Evolutionary conservation across 2,888 invertebrate genomes (phyloP), one percentile per base, ranked within the genome.

Genomic region (Seira ritae): DNA sequence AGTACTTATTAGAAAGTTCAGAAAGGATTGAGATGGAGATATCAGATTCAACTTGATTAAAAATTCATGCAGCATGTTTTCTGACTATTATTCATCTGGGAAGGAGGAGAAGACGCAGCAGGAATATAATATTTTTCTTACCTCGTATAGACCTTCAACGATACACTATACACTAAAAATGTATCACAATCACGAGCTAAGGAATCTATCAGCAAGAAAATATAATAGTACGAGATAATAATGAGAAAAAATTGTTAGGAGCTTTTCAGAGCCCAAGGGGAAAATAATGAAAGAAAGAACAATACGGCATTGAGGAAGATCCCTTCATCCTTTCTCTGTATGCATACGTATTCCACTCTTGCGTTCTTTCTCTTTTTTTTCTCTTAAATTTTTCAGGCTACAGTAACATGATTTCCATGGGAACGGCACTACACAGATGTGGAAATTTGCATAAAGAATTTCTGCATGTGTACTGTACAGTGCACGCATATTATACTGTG

Each of bases 161-260:
- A 72, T 60, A 24, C 72, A 70, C 19, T 17, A 4, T 12, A 10
- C 1, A 46, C 71, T 42, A 42, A 42, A 42, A 42, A 42, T 42
- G 6, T 42, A 42, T 42, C 42, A 42, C 12, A 4, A 42, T 42
- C 12, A 20, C 22, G 20, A 19, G 19, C 8, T n/a, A n/a, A n/a
- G 19, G 62, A 62, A 20, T 62, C 15, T 62, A 62, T 10, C 62
- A 62, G 62, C 20, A 4, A 62, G 2, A 12, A 3, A 62, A 62
- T 62, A 62, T 62, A 62, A 62, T 62, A 20, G 62, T 60, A 74
- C 55, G 73, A 80, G 37, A 80, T 70, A 69, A 80, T 80, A 80
- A 80, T 62, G 68, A 69, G 74, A 69, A 80, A 20, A 62, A 62
- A 74, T 75, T 75, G 75, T 80, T 80, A 69, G 74, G 75, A 75